Evolutionary conservation across 1,140 invertebrate species (phyloP), one percentile per base, ranked within the genome.

Genomic region (Drosophila triauraria): DNA sequence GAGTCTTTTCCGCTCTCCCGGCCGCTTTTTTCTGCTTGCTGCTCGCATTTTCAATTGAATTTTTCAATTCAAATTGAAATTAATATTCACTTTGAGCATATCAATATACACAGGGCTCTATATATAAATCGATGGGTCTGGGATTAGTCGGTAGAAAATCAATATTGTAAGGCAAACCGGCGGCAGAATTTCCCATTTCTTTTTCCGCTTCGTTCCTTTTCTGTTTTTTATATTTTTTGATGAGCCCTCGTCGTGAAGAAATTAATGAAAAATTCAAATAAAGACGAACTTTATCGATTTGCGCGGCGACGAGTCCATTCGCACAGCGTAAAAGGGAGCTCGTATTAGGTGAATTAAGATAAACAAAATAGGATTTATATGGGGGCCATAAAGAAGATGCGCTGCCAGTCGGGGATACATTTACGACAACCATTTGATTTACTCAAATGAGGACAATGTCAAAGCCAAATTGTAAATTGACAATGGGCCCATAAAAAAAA

Each of bases 341-440:
- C 44, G 76, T 60, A 77, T 80, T 76, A 82, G 76, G 51, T 77
- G 51, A 87, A 86, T 87, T 87, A 87, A 87, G 83, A 87, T 86
- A 87, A 77, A 86, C 76, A 82, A 74, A 86, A 86, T 87, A 74
- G 83, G 83, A 82, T 86, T 86, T 86, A 82, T 82, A 76, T 82
- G 72, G 42, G 44, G 54, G 30, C 17, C 42, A 70, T 78, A 46
- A 64, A 62, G 43, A 35, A 56, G 43, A 57, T 54, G 47, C 43
- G 27, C 25, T 27, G 25, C 5, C 25, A 44, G 40, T n/a, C 46
- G 17, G 30, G 53, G 40, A 58, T 40, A 64, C 70, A 74, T 87
- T 87, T 87, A 87, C 83, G 76, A 80, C 80, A 76, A 76, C 67
- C 84, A 87, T 88, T 88, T 87, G 83, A 87, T 87, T 88, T 88